Percentiles rank a stretch among this genome's conserved stretches.
phyloP scores from a whole-genome alignment of 2,113 vertebrate species.

The Carassius gibelio region DNA sequence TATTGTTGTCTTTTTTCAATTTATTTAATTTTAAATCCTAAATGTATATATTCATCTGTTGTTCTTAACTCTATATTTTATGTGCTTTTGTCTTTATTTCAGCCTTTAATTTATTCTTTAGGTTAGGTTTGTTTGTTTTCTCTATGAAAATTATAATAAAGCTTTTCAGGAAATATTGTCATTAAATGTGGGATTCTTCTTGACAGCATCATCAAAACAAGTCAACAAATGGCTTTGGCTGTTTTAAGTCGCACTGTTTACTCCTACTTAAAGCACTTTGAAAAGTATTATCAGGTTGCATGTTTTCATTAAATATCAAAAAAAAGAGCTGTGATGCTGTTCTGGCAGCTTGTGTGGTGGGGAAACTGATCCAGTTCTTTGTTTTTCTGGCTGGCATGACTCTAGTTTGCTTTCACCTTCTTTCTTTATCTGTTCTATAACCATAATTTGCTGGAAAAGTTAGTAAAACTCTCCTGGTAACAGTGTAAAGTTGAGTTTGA shows the following conservation, averaged over 20 bases:
- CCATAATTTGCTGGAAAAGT: background rate
- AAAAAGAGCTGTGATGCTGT: background rate
- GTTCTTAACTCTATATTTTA: background rate
- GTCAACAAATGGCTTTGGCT: background rate
- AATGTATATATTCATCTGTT: background rate
- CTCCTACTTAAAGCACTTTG: background rate
- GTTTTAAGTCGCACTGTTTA: background rate
- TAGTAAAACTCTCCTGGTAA: background rate
- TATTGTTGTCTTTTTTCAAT: too few species aligned
- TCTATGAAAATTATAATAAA: background rate
- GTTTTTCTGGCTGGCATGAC: background rate
- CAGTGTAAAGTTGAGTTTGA: conserved; percentile 22
- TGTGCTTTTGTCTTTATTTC: background rate
- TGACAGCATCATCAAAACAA: background rate
- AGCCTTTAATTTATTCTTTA: background rate
- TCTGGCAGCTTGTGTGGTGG: background rate
- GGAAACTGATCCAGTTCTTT: background rate
- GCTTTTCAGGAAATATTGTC: background rate
- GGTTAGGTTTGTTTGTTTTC: background rate
- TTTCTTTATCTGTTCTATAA: background rate
- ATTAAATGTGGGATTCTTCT: background rate
- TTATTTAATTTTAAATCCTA: too few species aligned
- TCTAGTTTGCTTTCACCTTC: background rate
- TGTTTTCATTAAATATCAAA: background rate
- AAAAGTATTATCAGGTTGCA: background rate